Conservation (phyloP, 2,888 invertebrate species). For the Operophtera brumata region DNA sequence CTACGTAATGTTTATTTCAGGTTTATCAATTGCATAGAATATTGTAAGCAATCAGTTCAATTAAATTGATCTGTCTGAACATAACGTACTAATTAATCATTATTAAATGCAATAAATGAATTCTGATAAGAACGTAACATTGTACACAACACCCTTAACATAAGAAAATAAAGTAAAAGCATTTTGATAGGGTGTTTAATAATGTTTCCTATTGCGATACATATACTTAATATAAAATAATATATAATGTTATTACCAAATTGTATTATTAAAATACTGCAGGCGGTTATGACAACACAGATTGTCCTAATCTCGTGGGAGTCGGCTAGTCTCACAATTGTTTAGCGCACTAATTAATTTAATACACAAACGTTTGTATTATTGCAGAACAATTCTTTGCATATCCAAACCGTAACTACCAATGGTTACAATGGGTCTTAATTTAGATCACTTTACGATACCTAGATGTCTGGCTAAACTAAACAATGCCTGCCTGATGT, state of each 20-base stretch:
- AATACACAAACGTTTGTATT: conserved; percentile 31
- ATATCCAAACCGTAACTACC: conserved; percentile 16
- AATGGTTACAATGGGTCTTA: conserved; percentile 1
- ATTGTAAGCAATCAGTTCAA: neutral
- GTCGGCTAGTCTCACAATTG: conserved; percentile 53
- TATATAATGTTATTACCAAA: conserved; percentile 37
- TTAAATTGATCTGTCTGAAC: conserved; percentile 1
- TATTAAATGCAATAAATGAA: conserved; percentile 29
- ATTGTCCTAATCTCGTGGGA: conserved; percentile 49
- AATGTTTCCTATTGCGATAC: conserved; percentile 29
- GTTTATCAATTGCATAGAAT: neutral
- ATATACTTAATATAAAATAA: conserved; percentile 19
- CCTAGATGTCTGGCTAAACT: neutral
- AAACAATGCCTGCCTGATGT: neutral
- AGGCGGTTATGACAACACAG: conserved; percentile 49
- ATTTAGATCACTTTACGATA: neutral
- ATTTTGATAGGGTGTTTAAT: neutral
- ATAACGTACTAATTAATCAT: conserved; percentile 19
- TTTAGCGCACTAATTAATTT: conserved; percentile 38
- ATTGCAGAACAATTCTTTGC: conserved; percentile 25
- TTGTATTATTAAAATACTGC: conserved; percentile 50
- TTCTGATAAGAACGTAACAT: conserved; percentile 31
- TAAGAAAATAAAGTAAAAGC: neutral
- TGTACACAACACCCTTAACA: neutral
- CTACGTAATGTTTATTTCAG: neutral